phyloP scores from a whole-genome alignment of 2,113 vertebrate genomes.

The Amblyopsis rosae region DNA sequence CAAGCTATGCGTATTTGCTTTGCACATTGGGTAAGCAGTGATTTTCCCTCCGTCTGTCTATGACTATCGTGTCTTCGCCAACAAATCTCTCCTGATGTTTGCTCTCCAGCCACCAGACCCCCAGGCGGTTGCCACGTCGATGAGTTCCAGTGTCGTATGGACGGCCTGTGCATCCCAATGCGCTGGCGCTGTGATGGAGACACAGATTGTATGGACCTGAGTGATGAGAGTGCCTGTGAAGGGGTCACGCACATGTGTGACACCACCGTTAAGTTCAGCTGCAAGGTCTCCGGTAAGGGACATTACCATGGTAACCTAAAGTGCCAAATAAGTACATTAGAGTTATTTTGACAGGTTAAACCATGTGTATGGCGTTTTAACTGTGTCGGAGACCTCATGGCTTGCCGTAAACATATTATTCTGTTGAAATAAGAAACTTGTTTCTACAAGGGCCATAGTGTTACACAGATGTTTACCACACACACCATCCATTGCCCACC shows the following conservation, averaged over 20 bases:
- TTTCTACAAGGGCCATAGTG: no score
- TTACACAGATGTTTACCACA: no score
- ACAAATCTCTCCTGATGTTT: slow-evolving; percentile 2
- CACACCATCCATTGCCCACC: no score
- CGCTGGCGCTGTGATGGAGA: slow-evolving; percentile 95
- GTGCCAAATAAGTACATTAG: background rate
- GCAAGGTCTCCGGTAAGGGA: slow-evolving; percentile 89
- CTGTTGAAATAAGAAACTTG: no score
- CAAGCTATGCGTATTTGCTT: slow-evolving; percentile 1
- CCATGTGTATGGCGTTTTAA: no score
- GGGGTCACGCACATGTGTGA: slow-evolving; percentile 92
- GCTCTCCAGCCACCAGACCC: slow-evolving; percentile 85
- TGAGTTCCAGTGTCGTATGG: slow-evolving; percentile 94
- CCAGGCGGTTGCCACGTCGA: slow-evolving; percentile 92
- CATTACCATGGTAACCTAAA: background rate
- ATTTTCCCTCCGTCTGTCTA: no score
- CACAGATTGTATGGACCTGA: slow-evolving; percentile 95
- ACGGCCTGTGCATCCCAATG: slow-evolving; percentile 92
- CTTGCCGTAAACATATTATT: no score
- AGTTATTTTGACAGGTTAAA: no score
- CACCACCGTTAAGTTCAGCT: slow-evolving; percentile 91
- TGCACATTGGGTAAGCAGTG: background rate
- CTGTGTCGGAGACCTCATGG: no score
- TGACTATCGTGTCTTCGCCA: background rate
- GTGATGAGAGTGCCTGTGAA: slow-evolving; percentile 92